phyloP scores from a whole-genome alignment of 2,888 invertebrate species.

The Hofmannophila pseudospretella region DNA sequence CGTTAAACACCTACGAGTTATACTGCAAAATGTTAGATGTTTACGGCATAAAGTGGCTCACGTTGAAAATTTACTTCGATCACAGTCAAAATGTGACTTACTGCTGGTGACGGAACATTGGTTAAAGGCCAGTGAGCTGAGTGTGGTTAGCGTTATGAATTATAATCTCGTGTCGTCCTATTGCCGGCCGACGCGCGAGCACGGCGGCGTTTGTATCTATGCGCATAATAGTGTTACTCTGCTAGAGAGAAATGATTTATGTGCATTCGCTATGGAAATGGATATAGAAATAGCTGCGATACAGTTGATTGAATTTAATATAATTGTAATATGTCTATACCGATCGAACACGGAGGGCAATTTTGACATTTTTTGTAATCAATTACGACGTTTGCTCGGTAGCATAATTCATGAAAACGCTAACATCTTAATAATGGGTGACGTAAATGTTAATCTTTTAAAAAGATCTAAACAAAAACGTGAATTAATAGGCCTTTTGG shows the following conservation, averaged over 20 bases:
- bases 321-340: constrained; percentile 4
- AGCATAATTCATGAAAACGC: constrained; percentile 3
- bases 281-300: constrained; percentile 5
- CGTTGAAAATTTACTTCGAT: background rate
- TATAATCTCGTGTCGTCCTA: background rate
- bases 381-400: background rate
- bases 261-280: constrained; percentile 3
- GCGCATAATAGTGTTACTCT: background rate
- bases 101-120: background rate
- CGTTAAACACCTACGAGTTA: background rate
- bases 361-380: background rate
- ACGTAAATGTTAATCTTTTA: background rate
- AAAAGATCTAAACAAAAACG: background rate
- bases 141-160: background rate
- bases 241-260: background rate
- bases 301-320: constrained; percentile 2
- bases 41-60: background rate
- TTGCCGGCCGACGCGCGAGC: background rate
- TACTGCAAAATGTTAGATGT: background rate
- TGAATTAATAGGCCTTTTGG: background rate
- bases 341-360: background rate
- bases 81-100: background rate
- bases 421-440: constrained; percentile 3
- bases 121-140: background rate
- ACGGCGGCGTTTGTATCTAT: background rate